A percentile compares a stretch with the other conserved stretches of the same genome.
Evolutionary conservation across 2,888 invertebrate genomes (phyloP).

Genomic region (Trissoscelio sp.): DNA sequence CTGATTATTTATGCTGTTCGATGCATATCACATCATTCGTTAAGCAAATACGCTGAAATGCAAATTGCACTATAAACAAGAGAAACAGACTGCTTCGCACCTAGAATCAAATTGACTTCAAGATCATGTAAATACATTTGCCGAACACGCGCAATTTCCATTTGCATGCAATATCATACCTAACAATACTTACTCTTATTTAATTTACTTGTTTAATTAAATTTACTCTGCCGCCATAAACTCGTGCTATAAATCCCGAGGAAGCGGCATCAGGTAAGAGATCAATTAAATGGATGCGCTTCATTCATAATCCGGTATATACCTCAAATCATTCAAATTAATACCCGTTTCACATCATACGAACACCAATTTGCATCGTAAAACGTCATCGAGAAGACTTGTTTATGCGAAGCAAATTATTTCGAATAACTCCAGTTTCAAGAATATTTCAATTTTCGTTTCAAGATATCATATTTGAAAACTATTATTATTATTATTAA

Average conservation of each 20-base stretch:
- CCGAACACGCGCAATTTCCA: conserved; percentile 1
- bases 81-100: background rate
- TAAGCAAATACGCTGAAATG: conserved; percentile 2
- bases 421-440: no score
- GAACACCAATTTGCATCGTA: conserved; percentile 12
- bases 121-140: conserved; percentile 40
- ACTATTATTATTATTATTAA: no score
- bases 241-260: conserved; percentile 17
- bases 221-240: conserved; percentile 30
- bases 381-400: conserved; percentile 19
- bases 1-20: conserved; percentile 5
- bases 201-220: conserved; percentile 40
- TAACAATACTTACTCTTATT: conserved; percentile 44
- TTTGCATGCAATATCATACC: conserved; percentile 30
- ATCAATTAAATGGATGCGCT: conserved; percentile 47
- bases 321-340: conserved; percentile 36
- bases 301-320: conserved; percentile 41
- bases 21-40: conserved; percentile 4
- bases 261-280: conserved; percentile 31
- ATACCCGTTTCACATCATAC: conserved; percentile 31
- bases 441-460: no score
- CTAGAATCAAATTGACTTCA: conserved; percentile 29
- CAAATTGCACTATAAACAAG: conserved; percentile 4
- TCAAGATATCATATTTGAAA: no score
- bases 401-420: background rate